A percentile compares a stretch with the other conserved stretches of the same genome.
These are phyloP conservation scores for Ciconia boyciana DNA, from an alignment of 2,113 vertebrate species.

Conservation along the genomic window DNA sequence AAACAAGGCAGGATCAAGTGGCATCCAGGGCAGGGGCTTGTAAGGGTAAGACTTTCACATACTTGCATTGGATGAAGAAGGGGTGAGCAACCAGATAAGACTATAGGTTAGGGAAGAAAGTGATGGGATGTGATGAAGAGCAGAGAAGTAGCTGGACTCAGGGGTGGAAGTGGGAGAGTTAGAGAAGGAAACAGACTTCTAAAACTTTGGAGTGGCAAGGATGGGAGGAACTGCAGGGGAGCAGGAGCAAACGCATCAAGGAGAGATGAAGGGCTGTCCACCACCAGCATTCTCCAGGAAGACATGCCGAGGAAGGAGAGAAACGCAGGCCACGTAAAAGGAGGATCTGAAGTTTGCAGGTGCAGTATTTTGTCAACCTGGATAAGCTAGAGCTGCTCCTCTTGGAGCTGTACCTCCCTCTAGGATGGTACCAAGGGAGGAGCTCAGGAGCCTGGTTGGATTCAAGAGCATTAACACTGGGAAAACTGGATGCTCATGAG, in stretches of 20 bases:
- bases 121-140: neutral
- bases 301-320: neutral
- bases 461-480: neutral
- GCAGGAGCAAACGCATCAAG: neutral
- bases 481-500: neutral
- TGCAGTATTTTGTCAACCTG: neutral
- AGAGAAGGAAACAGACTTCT: neutral
- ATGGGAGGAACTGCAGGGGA: neutral
- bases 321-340: neutral
- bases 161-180: neutral
- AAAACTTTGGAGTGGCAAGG: neutral
- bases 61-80: neutral
- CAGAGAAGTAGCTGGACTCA: neutral
- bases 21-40: neutral
- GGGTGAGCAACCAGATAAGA: neutral
- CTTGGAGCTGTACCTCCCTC: neutral
- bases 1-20: neutral
- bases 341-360: neutral
- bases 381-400: neutral
- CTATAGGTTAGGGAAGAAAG: neutral
- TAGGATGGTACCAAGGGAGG: neutral
- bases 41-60: neutral
- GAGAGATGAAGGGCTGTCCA: neutral
- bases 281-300: neutral
- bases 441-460: neutral